These are phyloP conservation scores for Formicarius rufipectus DNA, from an alignment of 2,113 vertebrate genomes.

Conservation along the genomic window DNA sequence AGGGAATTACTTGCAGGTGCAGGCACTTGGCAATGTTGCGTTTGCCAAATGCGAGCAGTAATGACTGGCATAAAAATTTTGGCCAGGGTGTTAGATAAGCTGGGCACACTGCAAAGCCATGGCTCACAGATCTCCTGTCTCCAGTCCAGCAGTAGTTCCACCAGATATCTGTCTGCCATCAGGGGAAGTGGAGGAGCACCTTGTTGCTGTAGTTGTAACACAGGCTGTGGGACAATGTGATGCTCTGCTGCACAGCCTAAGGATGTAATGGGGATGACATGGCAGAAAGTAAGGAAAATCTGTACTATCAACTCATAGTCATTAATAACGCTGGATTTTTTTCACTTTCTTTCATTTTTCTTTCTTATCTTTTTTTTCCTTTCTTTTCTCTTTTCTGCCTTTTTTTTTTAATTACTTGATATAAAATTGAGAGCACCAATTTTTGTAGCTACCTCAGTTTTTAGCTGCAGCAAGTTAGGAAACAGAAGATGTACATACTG, in stretches of 20 bases:
- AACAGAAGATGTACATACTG: not conserved
- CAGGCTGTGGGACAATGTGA: not conserved
- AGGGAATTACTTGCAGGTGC: slow-evolving; percentile 56
- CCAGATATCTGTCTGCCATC: not conserved
- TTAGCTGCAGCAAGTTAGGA: not conserved
- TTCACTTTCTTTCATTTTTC: not conserved
- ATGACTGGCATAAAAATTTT: not conserved
- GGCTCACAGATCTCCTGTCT: not conserved
- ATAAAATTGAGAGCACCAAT: not conserved
- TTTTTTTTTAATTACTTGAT: not conserved
- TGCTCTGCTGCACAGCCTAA: not conserved
- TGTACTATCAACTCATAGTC: not conserved
- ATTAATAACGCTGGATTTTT: not conserved
- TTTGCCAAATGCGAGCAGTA: slow-evolving; percentile 1
- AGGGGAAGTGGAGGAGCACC: not conserved
- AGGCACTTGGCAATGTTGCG: not conserved
- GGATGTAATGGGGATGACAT: not conserved
- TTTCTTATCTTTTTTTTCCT: not conserved
- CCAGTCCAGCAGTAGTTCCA: not conserved
- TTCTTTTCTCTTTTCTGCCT: no score
- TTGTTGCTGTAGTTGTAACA: accelerated
- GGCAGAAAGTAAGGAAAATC: not conserved
- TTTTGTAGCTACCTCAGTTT: not conserved
- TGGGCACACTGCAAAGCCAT: not conserved
- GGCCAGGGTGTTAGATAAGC: not conserved